These are phyloP conservation scores for Mesembrinibis cayennensis DNA, from an alignment of 2,113 vertebrate species.

Conservation along the genomic window DNA sequence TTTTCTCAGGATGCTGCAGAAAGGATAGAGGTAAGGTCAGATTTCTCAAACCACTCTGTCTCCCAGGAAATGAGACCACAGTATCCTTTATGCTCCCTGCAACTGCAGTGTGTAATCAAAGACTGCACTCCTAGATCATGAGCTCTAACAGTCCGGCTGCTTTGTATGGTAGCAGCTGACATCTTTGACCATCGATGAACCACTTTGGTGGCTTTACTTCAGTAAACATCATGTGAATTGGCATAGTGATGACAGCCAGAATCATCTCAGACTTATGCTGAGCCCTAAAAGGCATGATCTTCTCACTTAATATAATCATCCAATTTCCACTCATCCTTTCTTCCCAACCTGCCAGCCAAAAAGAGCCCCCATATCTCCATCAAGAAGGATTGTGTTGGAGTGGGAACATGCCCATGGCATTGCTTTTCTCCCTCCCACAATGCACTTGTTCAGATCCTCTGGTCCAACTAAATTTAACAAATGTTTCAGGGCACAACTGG, in stretches of 20 bases:
- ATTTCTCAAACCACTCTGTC: neutral
- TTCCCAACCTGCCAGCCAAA: neutral
- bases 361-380: neutral
- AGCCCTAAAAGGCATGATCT: neutral
- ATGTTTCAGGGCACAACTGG: neutral
- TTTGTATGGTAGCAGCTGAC: neutral
- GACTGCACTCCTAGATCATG: neutral
- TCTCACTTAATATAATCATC: neutral
- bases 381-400: neutral
- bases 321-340: neutral
- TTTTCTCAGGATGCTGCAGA: neutral
- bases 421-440: slow-evolving; percentile 3
- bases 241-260: neutral
- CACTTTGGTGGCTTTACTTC: neutral
- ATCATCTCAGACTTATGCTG: neutral
- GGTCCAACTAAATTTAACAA: slow-evolving; percentile 45
- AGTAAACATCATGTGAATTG: neutral
- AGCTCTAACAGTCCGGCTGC: neutral
- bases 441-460: neutral
- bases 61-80: neutral
- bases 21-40: neutral
- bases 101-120: neutral
- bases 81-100: neutral
- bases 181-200: neutral
- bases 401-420: neutral